These are phyloP conservation scores for Pleuronectes platessa DNA, from an alignment of 2,113 vertebrate species.

Conservation along the genomic window DNA sequence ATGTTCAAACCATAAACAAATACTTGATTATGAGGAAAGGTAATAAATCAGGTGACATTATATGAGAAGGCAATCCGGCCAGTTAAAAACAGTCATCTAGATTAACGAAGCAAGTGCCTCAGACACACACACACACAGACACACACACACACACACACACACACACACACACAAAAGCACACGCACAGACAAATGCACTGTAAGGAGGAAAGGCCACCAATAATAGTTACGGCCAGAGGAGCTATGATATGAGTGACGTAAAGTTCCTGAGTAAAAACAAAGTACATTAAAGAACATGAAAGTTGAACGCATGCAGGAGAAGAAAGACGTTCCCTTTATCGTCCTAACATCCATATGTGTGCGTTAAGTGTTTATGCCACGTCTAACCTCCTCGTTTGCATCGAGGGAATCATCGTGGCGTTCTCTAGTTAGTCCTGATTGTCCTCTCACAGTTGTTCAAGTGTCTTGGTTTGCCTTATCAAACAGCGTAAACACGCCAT, in stretches of 20 bases:
- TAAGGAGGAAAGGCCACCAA: constrained; percentile 13
- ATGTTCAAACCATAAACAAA: constrained; percentile 84
- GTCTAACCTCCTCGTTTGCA: constrained; percentile 46
- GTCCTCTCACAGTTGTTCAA: constrained; percentile 59
- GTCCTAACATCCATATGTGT: constrained; percentile 35
- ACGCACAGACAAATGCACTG: constrained; percentile 18
- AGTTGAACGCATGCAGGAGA: constrained; percentile 27
- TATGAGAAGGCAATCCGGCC: constrained; percentile 58
- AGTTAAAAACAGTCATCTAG: constrained; percentile 76
- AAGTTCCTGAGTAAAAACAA: constrained; percentile 34
- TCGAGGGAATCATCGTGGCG: constrained; percentile 16
- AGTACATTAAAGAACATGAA: constrained; percentile 30
- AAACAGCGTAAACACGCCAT: constrained; percentile 72
- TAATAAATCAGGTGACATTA: constrained; percentile 79
- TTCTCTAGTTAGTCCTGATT: constrained; percentile 50
- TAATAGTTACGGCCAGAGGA: constrained; percentile 18
- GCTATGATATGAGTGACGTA: constrained; percentile 32
- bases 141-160: too few species aligned
- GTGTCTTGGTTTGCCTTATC: constrained; percentile 64
- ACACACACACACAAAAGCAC: too few species aligned
- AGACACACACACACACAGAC: background rate
- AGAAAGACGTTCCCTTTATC: constrained; percentile 29
- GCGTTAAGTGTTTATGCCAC: constrained; percentile 40
- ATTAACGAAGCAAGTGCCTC: constrained; percentile 72
- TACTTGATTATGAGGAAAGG: constrained; percentile 80